These are phyloP conservation scores for Pristionchus exspectatus DNA, from an alignment of 2,888 invertebrate genomes.

Conservation along the genomic window DNA sequence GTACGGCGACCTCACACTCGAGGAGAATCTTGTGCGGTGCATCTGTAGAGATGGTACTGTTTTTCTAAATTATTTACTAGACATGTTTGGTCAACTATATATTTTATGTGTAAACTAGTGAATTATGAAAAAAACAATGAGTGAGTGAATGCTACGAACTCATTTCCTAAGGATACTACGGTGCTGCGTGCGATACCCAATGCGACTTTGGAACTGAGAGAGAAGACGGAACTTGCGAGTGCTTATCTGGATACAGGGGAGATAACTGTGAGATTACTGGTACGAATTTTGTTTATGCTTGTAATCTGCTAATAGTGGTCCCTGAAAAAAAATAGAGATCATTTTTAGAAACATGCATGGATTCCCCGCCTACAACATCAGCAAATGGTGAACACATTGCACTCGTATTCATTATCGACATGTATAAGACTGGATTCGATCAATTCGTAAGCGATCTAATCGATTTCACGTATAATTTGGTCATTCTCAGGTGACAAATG, in stretches of 20 bases:
- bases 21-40: not conserved
- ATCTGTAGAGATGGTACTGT: not conserved
- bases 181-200: not conserved
- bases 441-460: not conserved
- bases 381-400: not conserved
- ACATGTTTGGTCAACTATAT: too few relatives aligned
- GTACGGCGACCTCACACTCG: not conserved
- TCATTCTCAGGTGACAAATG: not conserved
- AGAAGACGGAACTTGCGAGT: not conserved
- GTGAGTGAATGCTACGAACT: not conserved
- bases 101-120: too few relatives aligned
- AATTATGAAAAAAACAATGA: too few relatives aligned
- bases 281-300: not conserved
- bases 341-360: not conserved
- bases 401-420: not conserved
- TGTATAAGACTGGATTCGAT: constrained; percentile 6
- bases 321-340: not conserved
- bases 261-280: not conserved
- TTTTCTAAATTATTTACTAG: not conserved
- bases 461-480: not conserved
- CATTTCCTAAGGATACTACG: constrained; percentile 6
- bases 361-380: not conserved
- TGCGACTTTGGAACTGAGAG: not conserved
- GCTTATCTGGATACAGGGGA: not conserved
- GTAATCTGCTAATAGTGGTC: not conserved